Evolutionary conservation across 1,140 invertebrate genomes (phyloP), one percentile per base, ranked within the genome.

Genomic region (Brachionus koreanus): DNA sequence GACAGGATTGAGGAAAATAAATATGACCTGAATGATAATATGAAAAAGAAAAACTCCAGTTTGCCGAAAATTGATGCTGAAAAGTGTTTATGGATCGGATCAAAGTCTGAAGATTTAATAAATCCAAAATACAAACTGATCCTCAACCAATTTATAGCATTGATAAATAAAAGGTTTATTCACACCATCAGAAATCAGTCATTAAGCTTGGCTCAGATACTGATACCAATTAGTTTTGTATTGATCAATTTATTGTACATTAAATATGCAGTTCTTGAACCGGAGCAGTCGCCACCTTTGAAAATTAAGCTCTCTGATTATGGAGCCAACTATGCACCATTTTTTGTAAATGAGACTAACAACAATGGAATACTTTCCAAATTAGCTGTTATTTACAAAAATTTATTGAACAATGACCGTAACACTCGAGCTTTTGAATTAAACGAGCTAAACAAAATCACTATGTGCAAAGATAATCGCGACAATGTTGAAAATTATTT

Each of bases 81-180:
- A 33, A 6, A 65, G 9, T 23, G 42, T 29, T 16, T 72, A 3
- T 43, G 46, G 46, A 16, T 29, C 5, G 39, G 67, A 5, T 72
- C 67, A 16, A 37, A 42, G 16, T 13, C 10, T 7, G 5, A 7
- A 79, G 43, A 83, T 83, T 7, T 83, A 65, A 63, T 72, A 29
- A 42, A n/a, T 16, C 42, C 33, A 35, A 61, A 49, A 23, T 23
- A 10, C 12, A 9, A 12, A 25, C 19, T 61, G 0, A 35, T 25
- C 1, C 19, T 85, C 0, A 39, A 23, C 6, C 88, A 89, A 82
- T 87, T 90, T 69, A 83, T 83, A 52, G 89, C 87, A 13, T 88
- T 90, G 86, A 85, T 89, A 35, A 61, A 87, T 1, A 90, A 90
- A 83, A 85, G 87, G 82, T 84, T 85, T 25, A 85, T 88, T 33